phyloP scores from a whole-genome alignment of 2,113 vertebrate species.

The Syngnathus floridae region DNA sequence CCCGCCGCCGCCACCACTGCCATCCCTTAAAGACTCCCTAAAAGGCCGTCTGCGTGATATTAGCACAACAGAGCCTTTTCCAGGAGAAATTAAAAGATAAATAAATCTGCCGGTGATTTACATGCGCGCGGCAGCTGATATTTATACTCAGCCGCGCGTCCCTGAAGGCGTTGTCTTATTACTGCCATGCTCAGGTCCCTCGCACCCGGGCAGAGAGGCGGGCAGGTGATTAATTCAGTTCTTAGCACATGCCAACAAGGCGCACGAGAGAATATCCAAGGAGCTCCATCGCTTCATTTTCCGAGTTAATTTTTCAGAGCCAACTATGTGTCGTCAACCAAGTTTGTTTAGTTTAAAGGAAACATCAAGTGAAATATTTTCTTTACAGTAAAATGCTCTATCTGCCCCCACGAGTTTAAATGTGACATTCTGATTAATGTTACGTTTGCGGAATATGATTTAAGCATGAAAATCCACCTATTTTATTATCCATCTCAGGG shows the following conservation, averaged over 20 bases:
- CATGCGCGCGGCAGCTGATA: conserved; percentile 99
- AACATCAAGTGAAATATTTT: too few species aligned
- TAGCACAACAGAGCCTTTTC: conserved; percentile 92
- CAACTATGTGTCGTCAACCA: too few species aligned
- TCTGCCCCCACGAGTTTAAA: too few species aligned
- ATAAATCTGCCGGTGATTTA: conserved; percentile 88
- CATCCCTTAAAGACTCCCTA: conserved; percentile 97
- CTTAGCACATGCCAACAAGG: conserved; percentile 86
- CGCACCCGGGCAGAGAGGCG: conserved; percentile 86
- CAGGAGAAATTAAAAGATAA: conserved; percentile 64
- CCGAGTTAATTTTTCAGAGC: conserved; percentile 30
- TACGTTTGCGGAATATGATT: too few species aligned
- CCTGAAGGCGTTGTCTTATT: conserved; percentile 98
- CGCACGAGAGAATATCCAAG: conserved; percentile 75
- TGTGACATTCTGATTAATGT: too few species aligned
- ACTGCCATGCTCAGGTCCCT: conserved; percentile 91
- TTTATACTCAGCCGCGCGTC: conserved; percentile 90
- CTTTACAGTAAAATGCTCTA: too few species aligned
- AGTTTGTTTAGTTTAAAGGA: too few species aligned
- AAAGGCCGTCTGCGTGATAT: conserved; percentile 97
- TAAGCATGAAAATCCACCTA: too few species aligned
- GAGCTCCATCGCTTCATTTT: conserved; percentile 18
- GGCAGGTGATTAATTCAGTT: conserved; percentile 99
- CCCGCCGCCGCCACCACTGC: conserved; percentile 75
- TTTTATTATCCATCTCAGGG: too few species aligned